Percentiles rank a stretch among this genome's conserved stretches.
phyloP scores from a whole-genome alignment of 2,797 vertebrate species.

The Bucorvus abyssinicus region DNA sequence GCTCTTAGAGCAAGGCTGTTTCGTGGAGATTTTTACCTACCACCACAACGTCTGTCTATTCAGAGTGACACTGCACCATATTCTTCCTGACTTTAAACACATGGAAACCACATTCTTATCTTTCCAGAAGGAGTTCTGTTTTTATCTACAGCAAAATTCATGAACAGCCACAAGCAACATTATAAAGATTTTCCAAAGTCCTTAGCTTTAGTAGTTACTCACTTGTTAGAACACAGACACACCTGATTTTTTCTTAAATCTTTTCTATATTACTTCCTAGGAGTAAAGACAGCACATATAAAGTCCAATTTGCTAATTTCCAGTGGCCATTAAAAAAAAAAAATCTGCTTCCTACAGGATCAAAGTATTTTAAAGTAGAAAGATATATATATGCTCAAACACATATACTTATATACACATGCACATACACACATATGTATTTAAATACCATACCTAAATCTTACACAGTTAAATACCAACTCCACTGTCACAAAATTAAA shows the following conservation, averaged over 20 bases:
- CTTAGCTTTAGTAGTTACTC: neutral
- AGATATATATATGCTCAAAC: neutral
- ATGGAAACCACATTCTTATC: neutral
- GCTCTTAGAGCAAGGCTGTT: neutral
- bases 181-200: neutral
- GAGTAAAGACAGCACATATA: neutral
- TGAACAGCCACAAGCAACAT: neutral
- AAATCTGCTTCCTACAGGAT: neutral
- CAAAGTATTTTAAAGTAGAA: neutral
- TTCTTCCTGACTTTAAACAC: neutral
- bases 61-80: rapidly evolving
- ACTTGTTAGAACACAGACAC: neutral
- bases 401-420: too few relatives aligned
- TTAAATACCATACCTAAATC: neutral
- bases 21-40: neutral
- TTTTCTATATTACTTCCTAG: neutral
- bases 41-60: neutral
- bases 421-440: neutral
- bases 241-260: neutral
- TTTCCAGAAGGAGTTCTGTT: neutral
- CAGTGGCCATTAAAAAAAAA: neutral
- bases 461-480: neutral
- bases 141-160: neutral
- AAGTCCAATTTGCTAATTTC: neutral
- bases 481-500: neutral